Conservation (phyloP, 2,797 vertebrate genomes). For the Pseudopleuronectes americanus region DNA sequence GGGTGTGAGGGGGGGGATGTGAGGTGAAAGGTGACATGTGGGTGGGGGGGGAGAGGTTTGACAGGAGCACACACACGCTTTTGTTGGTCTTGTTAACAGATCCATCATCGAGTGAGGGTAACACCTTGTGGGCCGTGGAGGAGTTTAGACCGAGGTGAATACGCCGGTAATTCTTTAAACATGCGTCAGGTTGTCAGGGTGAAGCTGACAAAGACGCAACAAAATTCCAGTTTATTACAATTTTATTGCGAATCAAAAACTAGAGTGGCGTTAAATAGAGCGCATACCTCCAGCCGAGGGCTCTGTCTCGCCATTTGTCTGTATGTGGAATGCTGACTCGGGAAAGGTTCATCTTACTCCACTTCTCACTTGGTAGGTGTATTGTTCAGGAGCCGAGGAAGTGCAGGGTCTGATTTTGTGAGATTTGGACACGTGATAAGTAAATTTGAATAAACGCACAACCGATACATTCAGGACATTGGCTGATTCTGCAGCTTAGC, state of each 20-base stretch:
- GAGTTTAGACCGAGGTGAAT: conserved; percentile 8
- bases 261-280: too few species aligned
- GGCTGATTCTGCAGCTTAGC: too few species aligned
- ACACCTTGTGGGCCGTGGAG: conserved; percentile 51
- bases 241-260: background rate
- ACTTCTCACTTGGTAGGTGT: too few species aligned
- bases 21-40: conserved; percentile 25
- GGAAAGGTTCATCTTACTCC: too few species aligned
- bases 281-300: too few species aligned
- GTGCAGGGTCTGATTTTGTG: too few species aligned
- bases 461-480: too few species aligned
- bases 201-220: background rate
- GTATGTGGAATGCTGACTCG: too few species aligned
- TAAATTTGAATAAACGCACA: too few species aligned
- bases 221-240: background rate
- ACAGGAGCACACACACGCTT: conserved; percentile 71
- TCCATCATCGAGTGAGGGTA: conserved; percentile 43
- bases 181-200: conserved; percentile 11
- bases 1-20: conserved; percentile 28
- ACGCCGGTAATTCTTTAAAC: conserved; percentile 14
- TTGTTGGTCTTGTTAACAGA: conserved; percentile 64
- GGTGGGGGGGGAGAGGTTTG: conserved; percentile 67
- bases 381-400: too few species aligned
- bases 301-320: too few species aligned
- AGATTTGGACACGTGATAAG: too few species aligned